Evolutionary conservation across 2,113 vertebrate genomes (phyloP), one percentile per base, ranked within the genome.

Genomic region (Leucopsar rothschildi): DNA sequence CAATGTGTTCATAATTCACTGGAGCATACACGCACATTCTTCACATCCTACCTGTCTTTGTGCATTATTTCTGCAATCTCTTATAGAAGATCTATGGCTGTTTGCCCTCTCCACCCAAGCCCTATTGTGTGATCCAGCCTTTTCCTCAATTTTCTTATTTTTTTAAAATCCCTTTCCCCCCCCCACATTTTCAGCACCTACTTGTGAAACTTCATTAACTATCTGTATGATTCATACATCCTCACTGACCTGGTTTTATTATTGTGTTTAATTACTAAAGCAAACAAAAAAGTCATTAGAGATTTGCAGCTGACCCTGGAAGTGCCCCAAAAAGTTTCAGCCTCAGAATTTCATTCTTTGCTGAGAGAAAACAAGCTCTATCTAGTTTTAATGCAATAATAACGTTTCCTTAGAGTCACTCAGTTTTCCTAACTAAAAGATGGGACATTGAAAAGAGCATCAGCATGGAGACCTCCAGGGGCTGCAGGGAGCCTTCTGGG

Each of bases 81-180:
- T 73, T 29, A 42, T 52, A 60, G 53, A 57, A 40, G 12, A 66
- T 33, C 37, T 37, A 39, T 53, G 72, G 31, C 18, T 86, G 5
- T 73, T 92, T 82, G n/a, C 37, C 53, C 31, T 95, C 28, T 78
- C 57, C 28, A 84, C 11, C 29, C 20, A 78, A 70, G 20, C 21
- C 47, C 42, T 71, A 5, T 4, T 40, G 8, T 25, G 24, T 84
- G 17, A 86, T 55, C 35, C 57, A 86, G 10, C 4, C 14, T 68
- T 37, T 75, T 63, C 20, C 61, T 63, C n/a, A 1, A 27, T 33
- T 33, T 77, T 13, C 2, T 33, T 50, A 19, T 59, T 3, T 17
- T 29, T 52, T 52, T 28, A 29, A 9, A 42, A 11, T 19, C 15
- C 3, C 21, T 45, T 28, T 22, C 1, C 0, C 1, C 0, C 8